Base-by-base conservation (phyloP, 2,113 vertebrate species). In the Xenus cinereus region DNA sequence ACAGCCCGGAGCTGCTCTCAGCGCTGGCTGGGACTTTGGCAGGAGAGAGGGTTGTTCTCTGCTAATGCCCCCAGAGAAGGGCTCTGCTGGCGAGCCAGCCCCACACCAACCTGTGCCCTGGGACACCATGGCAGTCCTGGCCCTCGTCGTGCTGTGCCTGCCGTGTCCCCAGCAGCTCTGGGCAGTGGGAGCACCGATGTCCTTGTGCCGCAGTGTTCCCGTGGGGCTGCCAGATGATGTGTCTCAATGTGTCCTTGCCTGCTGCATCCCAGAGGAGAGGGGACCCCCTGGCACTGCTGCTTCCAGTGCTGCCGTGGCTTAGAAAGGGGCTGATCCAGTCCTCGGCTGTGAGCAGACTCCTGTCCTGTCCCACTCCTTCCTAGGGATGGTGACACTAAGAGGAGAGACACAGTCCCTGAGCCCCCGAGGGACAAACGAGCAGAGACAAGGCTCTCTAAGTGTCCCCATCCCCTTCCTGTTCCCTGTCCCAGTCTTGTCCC, bases 41-140 rank as follows among this genome's bases (percentile, higher is more conserved):
- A 45, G 46, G n/a, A 59, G 9, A 26, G 24, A 72, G 33, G 39
- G 17, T 23, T n/a, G 35, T 39, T 50, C 33, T 48, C 33, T 54
- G 67, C 24, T 16, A 19, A 21, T 2, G 21, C 30, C 16, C 27
- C 12, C 0, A 0, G 43, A 60, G 63, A 30, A 74, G 59, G 32
- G 62, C 3, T 51, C 19, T 67, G 51, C 35, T 41, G 43, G 21
- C 0, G 2, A 87, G 90, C 39, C 77, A 63, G 68, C 30, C 14
- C 28, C 0, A 0, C 1, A 2, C 0, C 2, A 13, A 6, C 20
- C 76, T 24, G 35, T 32, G 59, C 12, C 77, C 67, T 32, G 50
- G 21, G 20, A 27, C 13, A 3, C 3, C 10, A 4, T 6, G 28
- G 68, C 83, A 60, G 56, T 33, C 48, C 53, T 51, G 51, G 24